Evolutionary conservation across 1,140 invertebrate species (phyloP), one percentile per base, ranked within the genome.

Genomic region (Choristoneura fumiferana): DNA sequence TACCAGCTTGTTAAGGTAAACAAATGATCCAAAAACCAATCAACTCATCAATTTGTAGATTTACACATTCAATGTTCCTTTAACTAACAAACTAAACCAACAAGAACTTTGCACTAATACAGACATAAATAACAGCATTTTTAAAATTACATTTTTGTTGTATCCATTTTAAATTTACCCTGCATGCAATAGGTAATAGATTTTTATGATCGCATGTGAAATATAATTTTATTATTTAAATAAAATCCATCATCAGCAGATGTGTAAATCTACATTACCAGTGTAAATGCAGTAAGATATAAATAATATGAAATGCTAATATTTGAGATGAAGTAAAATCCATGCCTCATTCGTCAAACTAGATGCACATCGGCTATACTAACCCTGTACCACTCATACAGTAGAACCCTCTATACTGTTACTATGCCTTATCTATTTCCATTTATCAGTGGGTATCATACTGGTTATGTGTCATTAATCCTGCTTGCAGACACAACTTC

Each of bases 1-100:
- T 90, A 90, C 84, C 89, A 90, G 88, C 90, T 91, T 85, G 84
- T 90, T 86, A 90, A 91, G 89, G 90, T 91, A 91, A 90, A 81
- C 61, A 75, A 62, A 79, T 67, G 77, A 82, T 84, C 77, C 78
- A 79, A 73, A 68, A 80, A 70, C 67, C 69, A 78, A 73, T 75
- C 71, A 62, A 71, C 66, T 85, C 82, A 88, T 84, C 72, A 60
- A 15, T 67, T 68, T 86, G 85, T 85, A 88, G 83, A 85, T 88
- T 86, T 88, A 88, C 85, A 88, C 82, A 86, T 86, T 83, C 52
- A 56, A 65, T 56, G 14, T 59, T 29, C 17, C 10, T 38, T 4
- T n/a, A 29, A 29, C 12, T 54, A 35, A 34, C 14, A 53, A 35
- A 33, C 29, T 36, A 18, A 54, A 36, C 18, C 12, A 49, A 49